Base-by-base conservation (phyloP, 2,888 invertebrate species). In the Callinectes sapidus region DNA sequence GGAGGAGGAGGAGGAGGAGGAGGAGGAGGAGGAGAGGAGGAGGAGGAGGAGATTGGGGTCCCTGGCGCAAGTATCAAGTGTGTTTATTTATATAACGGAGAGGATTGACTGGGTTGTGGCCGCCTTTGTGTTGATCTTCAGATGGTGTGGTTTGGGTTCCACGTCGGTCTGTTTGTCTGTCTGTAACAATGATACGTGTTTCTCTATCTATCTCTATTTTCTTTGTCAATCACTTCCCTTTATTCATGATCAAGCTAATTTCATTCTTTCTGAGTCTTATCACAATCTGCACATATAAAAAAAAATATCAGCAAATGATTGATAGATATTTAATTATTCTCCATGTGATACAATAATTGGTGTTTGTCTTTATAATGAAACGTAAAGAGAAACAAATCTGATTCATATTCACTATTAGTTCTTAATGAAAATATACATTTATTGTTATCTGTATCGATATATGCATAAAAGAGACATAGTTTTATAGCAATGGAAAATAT, bases 41-140 rank as follows among this genome's bases (percentile, higher is more conserved):
- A 14, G 32, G 32, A n/a, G 32, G 55, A 35, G 23, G 39, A 18
- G 3, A 42, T 1, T 28, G 35, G n/a, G n/a, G n/a, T n/a, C n/a
- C 32, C 48, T 90, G 81, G 81, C 54, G 14, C 55, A 54, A 90
- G 81, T 90, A 81, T 90, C 90, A 85, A 77, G 90, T 77, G 90
- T 10, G 90, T 90, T 90, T 90, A 85, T 90, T 90, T 90, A 90
- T 90, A 90, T 85, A 90, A 32, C 90, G 18, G 32, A 85, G 85
- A 35, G 90, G 71, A 90, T 90, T 90, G 90, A 71, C 90, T 77
- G 71, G 90, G 81, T 85, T 35, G 54, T 85, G 28, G 28, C 48
- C 55, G n/a, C 28, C 90, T 42, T 32, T 87, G 87, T 87, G 42
- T 87, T 87, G 48, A n/a, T 48, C 39, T 48, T 81, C 10, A 54